Conservation (phyloP, 2,113 vertebrate species). For the Raja brachyura region DNA sequence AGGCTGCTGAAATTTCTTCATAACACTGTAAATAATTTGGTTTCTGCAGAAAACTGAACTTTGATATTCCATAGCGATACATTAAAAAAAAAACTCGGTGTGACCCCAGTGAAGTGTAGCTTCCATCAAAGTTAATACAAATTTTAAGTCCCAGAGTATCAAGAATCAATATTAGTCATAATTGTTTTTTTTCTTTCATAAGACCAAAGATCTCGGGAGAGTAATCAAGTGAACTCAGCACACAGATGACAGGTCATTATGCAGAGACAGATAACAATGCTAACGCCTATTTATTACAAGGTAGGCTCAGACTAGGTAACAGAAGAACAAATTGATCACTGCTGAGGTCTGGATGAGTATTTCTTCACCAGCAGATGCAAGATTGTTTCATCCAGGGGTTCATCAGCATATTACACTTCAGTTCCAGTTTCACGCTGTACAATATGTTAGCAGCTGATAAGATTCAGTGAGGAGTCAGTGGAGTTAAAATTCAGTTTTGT, state of each 20-base stretch:
- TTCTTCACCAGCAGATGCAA: not conserved
- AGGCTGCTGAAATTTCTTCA: not conserved
- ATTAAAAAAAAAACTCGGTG: not conserved
- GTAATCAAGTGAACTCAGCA: not conserved
- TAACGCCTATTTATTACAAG: not conserved
- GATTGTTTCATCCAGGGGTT: not conserved
- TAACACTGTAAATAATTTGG: not conserved
- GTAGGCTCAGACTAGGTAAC: not conserved
- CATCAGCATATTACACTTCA: no score
- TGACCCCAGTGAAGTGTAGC: not conserved
- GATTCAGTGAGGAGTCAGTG: not conserved
- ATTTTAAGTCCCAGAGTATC: not conserved
- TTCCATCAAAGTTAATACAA: not conserved
- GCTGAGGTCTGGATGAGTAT: not conserved
- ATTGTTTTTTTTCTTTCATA: no score
- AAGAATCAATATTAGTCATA: not conserved
- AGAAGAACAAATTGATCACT: not conserved
- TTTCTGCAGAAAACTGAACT: not conserved
- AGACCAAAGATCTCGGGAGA: not conserved
- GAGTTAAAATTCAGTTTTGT: not conserved
- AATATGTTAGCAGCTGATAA: not conserved
- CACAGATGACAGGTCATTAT: slow-evolving; percentile 22
- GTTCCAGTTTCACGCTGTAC: not conserved
- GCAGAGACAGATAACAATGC: slow-evolving; percentile 18
- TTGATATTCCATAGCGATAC: not conserved